These are phyloP conservation scores for Scaptomyza montana DNA, from an alignment of 1,140 invertebrate genomes.

Conservation along the genomic window DNA sequence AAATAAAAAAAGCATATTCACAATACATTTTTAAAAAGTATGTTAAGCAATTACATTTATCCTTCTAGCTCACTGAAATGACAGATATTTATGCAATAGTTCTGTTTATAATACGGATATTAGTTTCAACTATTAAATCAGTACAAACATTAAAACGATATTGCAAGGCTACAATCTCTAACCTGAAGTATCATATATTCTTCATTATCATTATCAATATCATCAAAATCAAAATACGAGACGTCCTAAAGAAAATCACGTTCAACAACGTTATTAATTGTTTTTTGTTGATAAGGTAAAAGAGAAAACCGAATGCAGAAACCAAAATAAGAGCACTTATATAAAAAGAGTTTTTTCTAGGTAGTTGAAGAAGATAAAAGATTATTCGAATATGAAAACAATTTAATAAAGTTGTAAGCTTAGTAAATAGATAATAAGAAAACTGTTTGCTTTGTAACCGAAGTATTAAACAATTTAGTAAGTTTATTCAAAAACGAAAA, in stretches of 20 bases:
- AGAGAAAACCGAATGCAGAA: conserved; percentile 13
- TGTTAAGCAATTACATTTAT: conserved; percentile 21
- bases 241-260: conserved; percentile 60
- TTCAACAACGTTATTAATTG: conserved; percentile 10
- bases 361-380: conserved; percentile 6
- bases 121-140: conserved; percentile 44
- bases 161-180: conserved; percentile 67
- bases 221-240: conserved; percentile 83
- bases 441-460: conserved; percentile 33
- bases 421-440: conserved; percentile 31
- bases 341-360: conserved; percentile 2
- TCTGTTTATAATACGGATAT: not conserved
- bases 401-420: conserved; percentile 33
- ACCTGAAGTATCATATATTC: conserved; percentile 83
- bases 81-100: not conserved
- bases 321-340: conserved; percentile 27
- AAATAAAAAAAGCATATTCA: conserved; percentile 8
- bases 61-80: conserved; percentile 30
- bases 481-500: conserved; percentile 13
- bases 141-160: conserved; percentile 25
- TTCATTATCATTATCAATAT: conserved; percentile 80
- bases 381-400: conserved; percentile 10
- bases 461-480: conserved; percentile 22
- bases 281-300: not conserved
- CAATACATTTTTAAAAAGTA: conserved; percentile 7